Evolutionary conservation across 1,140 invertebrate genomes (phyloP), one percentile per base, ranked within the genome.

Genomic region (Campoletis sonorensis): DNA sequence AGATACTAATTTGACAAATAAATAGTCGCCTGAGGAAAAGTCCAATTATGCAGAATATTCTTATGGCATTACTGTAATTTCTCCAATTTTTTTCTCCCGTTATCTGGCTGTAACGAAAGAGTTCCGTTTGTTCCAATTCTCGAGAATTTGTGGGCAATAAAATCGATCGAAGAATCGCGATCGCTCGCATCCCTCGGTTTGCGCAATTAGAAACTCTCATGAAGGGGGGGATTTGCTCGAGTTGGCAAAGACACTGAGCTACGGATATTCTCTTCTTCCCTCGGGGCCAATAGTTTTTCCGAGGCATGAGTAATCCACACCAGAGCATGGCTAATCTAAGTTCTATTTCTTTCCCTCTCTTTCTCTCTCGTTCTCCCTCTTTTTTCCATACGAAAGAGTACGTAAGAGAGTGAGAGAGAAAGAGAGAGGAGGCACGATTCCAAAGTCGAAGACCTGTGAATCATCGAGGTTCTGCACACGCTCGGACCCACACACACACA

Each of bases 401-500:
- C n/a, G n/a, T n/a, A n/a, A n/a, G n/a, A 45, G 61, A 23, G 61
- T 0, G 61, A 64, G 23, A 64, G 23, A 64, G 23, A 64, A 13
- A 27, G 21, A 64, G 23, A 26, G 61, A 64, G 23, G 23, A 64
- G 21, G 61, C 21, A 54, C 61, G 61, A 15, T 26, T 64, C 61
- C 61, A 23, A 64, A 64, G 61, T 64, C 61, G 61, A 64, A 64
- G 61, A 64, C 23, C 61, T 23, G 61, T 64, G 61, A 64, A 64
- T 64, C 61, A 64, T 64, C 61, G n/a, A 23, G 61, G 21, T 21
- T 23, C 21, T 51, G 13, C n/a, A 54, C 51, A 21, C 51, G 8
- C 40, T 45, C 13, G 18, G 18, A 11, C 51, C n/a, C 40, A 10
- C 40, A 45, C 11, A 33, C 30, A 33, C 30, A 33, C 40, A 13